Evolutionary conservation across 2,113 vertebrate genomes (phyloP).

Genomic region (Oreotragus oreotragus): DNA sequence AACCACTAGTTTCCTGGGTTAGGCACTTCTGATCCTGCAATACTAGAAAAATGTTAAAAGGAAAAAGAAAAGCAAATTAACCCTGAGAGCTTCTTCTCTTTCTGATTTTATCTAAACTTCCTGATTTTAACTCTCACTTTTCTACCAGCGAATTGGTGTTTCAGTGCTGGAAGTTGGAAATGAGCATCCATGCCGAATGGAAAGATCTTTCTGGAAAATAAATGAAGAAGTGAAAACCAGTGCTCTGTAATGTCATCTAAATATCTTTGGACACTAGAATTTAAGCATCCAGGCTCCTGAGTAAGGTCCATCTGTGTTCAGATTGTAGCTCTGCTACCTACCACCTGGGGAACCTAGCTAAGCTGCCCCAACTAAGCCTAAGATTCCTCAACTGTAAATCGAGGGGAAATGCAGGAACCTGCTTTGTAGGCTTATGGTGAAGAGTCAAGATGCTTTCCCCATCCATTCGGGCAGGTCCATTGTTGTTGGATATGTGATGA

Average conservation of each 20-base stretch:
- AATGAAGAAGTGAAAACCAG: background rate
- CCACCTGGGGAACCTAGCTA: background rate
- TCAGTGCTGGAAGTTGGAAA: background rate
- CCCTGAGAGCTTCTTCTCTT: background rate
- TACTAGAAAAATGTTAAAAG: background rate
- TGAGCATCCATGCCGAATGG: background rate
- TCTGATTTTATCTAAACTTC: background rate
- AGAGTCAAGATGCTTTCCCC: background rate
- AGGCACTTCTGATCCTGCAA: background rate
- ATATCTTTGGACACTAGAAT: background rate
- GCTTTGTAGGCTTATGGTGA: background rate
- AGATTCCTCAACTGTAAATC: background rate
- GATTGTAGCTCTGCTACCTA: background rate
- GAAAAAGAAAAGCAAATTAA: background rate
- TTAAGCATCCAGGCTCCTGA: background rate
- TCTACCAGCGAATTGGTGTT: background rate
- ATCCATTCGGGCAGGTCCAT: fast-evolving
- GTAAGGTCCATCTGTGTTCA: background rate
- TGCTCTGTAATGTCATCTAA: background rate
- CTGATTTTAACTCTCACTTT: background rate
- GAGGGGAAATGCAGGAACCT: no score
- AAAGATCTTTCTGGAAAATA: background rate
- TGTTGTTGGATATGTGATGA: background rate
- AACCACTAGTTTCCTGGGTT: background rate
- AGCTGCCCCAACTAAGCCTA: background rate